Evolutionary conservation across 2,113 vertebrate species (phyloP), one percentile per base, ranked within the genome.

Genomic region (Nycticorax nycticorax): DNA sequence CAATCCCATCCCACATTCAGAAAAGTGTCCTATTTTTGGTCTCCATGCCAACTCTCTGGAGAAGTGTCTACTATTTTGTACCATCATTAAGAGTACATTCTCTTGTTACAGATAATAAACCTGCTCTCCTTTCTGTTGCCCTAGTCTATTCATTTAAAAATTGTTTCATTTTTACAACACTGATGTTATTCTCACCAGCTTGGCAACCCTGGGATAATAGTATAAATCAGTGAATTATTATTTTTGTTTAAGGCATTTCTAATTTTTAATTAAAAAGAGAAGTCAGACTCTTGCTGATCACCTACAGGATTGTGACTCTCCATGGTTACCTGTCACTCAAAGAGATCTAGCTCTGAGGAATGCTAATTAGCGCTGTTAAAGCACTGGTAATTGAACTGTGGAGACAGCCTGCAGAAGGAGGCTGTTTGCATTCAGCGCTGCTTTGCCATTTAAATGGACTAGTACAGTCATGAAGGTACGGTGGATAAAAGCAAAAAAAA

Each of bases 291-390:
- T 97, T 84, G 96, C 96, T 95, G 95, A 97, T 97, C 96, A 97
- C 96, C 97, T 97, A 91, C 96, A 96, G 96, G 96, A 97, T 96
- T 95, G 97, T 94, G 98, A 60, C 97, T 98, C 98, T 98, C 98
- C 98, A 98, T 98, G 98, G 98, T 98, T 98, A 98, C 98, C 96
- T 97, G 98, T 97, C 98, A 98, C 96, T 98, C 97, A 97, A 97
- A 98, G 97, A 93, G 90, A 97, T 96, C 97, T 86, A 62, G 96
- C 97, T 97, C 96, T 67, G 92, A 97, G 96, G 97, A 98, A 98
- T 98, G 98, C 97, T 98, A 98, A 98, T 98, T 98, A 98, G 97
- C 96, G 95, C 74, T 14, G 89, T 92, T 96, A 97, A 97, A 94
- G 96, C 96, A 72, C 91, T 33, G 84, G 7, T 97, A 95, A 98